These are phyloP conservation scores for Anthopleura sola DNA, from an alignment of 64 coral and sea anemone species.

Conservation along the genomic window DNA sequence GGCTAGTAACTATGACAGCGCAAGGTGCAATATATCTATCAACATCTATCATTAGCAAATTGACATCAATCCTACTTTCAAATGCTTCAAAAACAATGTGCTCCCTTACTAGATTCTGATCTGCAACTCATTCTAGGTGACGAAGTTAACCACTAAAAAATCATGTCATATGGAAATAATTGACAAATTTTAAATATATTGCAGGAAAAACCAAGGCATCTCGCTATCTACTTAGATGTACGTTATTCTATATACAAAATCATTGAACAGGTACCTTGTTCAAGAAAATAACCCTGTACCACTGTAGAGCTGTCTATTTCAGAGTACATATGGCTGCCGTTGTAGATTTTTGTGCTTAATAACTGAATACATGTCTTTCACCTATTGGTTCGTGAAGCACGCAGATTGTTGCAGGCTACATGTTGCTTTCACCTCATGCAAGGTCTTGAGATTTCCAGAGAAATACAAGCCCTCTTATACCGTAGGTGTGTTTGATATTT, in stretches of 20 bases:
- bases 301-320: slow-evolving; percentile 1
- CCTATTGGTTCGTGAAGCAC: neutral
- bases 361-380: slow-evolving; percentile 21
- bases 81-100: neutral
- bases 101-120: neutral
- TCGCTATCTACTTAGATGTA: slow-evolving; percentile 7
- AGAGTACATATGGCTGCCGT: slow-evolving; percentile 5
- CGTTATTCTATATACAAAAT: slow-evolving; percentile 25
- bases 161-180: slow-evolving; percentile 1
- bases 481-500: neutral
- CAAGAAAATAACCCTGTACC: slow-evolving; percentile 19
- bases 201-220: neutral
- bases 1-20: too few relatives aligned
- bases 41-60: too few relatives aligned
- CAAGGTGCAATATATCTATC: too few relatives aligned
- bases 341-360: slow-evolving; percentile 16
- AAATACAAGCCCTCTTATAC: neutral
- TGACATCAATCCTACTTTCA: too few relatives aligned
- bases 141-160: neutral
- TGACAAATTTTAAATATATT: slow-evolving; percentile 10
- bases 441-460: neutral
- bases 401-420: neutral
- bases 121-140: neutral
- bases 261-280: slow-evolving; percentile 11
- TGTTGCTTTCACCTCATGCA: neutral